These are phyloP conservation scores for Campaea margaritaria DNA, from an alignment of 2,888 invertebrate genomes.

Conservation along the genomic window DNA sequence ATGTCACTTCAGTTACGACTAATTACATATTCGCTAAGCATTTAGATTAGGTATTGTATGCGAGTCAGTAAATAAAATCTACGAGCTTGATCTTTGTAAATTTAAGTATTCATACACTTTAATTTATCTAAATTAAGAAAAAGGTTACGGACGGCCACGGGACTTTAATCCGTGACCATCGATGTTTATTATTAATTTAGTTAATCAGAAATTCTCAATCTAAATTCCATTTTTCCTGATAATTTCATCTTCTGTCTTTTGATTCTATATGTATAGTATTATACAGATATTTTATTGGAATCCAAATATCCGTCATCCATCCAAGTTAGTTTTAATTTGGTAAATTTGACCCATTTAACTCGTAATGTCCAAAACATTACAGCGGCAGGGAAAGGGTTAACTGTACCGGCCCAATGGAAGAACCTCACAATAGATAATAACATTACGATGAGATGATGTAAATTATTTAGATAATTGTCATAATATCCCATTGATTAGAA, in stretches of 20 bases:
- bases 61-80: background rate
- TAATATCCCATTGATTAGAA: constrained; percentile 75
- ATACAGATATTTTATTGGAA: too few relatives aligned
- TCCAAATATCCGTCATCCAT: too few relatives aligned
- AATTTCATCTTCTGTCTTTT: too few relatives aligned
- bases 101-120: too few relatives aligned
- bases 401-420: constrained; percentile 44
- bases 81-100: too few relatives aligned
- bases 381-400: constrained; percentile 53
- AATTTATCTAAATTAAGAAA: too few relatives aligned
- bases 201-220: too few relatives aligned
- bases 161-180: too few relatives aligned
- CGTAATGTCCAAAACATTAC: background rate
- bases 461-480: constrained; percentile 64
- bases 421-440: constrained; percentile 70
- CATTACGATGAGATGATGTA: constrained; percentile 61
- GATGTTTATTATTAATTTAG: too few relatives aligned
- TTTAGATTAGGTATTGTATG: constrained; percentile 12
- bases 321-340: background rate
- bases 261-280: too few relatives aligned
- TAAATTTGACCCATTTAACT: constrained; percentile 3
- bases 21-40: constrained; percentile 7
- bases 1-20: constrained; percentile 6
- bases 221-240: too few relatives aligned
- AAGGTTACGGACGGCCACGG: too few relatives aligned